phyloP scores from a whole-genome alignment of 2,797 vertebrate species.

The Xiphorhynchus erythropygius region DNA sequence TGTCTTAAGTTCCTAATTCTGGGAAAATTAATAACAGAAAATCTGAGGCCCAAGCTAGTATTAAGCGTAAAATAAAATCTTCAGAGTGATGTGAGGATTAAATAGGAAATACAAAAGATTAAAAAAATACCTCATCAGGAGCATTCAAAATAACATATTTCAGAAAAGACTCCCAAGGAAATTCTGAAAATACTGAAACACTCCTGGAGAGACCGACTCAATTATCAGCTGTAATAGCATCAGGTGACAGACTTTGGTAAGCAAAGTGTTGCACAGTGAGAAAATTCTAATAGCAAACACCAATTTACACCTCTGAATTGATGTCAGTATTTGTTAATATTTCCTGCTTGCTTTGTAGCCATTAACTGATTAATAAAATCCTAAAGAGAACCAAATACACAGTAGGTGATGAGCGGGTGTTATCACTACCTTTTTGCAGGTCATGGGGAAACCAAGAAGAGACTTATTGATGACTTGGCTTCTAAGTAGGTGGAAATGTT shows the following conservation, averaged over 20 bases:
- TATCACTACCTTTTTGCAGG: neutral
- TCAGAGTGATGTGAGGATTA: neutral
- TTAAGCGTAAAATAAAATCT: neutral
- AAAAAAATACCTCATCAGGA: neutral
- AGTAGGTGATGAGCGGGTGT: neutral
- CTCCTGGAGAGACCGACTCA: slow-evolving; percentile 6
- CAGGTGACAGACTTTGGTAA: slow-evolving; percentile 5
- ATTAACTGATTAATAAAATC: slow-evolving; percentile 58
- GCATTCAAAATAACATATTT: neutral
- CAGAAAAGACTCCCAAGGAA: neutral
- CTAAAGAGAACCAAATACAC: slow-evolving; percentile 3
- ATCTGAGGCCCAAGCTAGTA: neutral
- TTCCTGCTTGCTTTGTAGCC: neutral
- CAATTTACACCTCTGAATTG: slow-evolving; percentile 57
- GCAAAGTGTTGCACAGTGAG: slow-evolving; percentile 6
- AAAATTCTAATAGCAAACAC: slow-evolving; percentile 38
- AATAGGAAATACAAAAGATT: neutral
- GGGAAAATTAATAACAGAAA: neutral
- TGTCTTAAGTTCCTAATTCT: neutral
- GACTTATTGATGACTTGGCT: neutral
- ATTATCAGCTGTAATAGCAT: slow-evolving; percentile 44
- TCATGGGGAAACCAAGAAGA: neutral
- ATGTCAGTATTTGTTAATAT: slow-evolving; percentile 42
- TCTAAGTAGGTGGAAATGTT: neutral
- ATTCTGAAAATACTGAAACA: neutral